Conservation (phyloP, 2,888 invertebrate genomes). For the Melieria picta region DNA sequence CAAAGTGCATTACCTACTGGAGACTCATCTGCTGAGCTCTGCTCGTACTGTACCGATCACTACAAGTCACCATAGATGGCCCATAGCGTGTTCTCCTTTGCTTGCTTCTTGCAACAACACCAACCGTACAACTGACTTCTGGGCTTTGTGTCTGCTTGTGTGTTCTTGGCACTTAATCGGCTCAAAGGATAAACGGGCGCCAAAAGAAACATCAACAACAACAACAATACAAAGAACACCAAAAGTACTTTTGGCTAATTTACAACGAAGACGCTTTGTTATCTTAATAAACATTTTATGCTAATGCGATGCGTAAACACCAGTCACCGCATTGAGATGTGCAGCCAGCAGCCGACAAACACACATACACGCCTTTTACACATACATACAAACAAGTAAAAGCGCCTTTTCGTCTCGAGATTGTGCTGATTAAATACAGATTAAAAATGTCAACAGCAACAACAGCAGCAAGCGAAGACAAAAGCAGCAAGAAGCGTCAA, state of each 20-base stretch:
- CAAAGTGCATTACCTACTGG: too few relatives aligned
- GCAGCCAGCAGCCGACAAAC: not conserved
- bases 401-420: too few relatives aligned
- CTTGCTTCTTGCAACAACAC: not conserved
- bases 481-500: too few relatives aligned
- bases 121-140: not conserved
- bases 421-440: too few relatives aligned
- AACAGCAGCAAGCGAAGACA: too few relatives aligned
- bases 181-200: constrained; percentile 27
- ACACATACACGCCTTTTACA: not conserved
- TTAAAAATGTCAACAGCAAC: too few relatives aligned
- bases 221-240: constrained; percentile 22
- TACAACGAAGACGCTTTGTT: constrained; percentile 50
- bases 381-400: too few relatives aligned
- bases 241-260: constrained; percentile 45
- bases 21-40: too few relatives aligned
- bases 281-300: constrained; percentile 61
- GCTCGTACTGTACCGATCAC: too few relatives aligned
- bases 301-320: constrained; percentile 46
- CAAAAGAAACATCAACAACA: constrained; percentile 22
- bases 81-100: too few relatives aligned
- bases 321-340: constrained; percentile 2
- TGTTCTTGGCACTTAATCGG: constrained; percentile 20
- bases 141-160: not conserved
- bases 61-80: too few relatives aligned